Evolutionary conservation across 2,888 invertebrate species (phyloP).

Genomic region (Conomelus anceps): DNA sequence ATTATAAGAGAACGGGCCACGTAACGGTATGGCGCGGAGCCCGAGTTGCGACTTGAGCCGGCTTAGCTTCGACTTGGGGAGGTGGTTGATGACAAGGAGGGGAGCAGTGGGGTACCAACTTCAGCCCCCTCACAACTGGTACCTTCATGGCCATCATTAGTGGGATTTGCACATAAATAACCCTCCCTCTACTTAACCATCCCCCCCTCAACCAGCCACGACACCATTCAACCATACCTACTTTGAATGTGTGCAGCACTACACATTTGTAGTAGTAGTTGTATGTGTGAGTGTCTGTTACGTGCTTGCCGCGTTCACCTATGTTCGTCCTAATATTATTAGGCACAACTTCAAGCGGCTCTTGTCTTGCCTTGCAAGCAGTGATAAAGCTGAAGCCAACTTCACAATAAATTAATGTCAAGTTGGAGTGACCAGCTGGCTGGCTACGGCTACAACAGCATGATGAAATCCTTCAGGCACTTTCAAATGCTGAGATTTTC

Average conservation of each 20-base stretch:
- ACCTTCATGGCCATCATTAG: conserved; percentile 1
- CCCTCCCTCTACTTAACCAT: not conserved
- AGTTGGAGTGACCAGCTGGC: not conserved
- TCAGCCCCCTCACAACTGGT: not conserved
- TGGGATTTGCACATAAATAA: conserved; percentile 1
- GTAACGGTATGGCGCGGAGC: not conserved
- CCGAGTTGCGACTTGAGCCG: conserved; percentile 1
- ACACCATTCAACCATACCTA: not conserved
- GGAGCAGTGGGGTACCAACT: not conserved
- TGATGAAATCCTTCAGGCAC: no score
- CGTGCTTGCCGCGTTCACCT: not conserved
- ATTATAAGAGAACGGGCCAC: conserved; percentile 5
- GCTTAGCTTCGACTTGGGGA: not conserved
- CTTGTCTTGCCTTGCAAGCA: no score
- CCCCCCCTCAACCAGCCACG: not conserved
- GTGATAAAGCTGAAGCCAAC: not conserved
- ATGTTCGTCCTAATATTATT: not conserved
- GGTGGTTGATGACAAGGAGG: no score
- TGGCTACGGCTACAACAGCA: not conserved
- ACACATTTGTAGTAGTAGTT: not conserved
- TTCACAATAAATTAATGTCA: no score
- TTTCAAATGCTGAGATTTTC: no score
- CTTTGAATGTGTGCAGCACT: not conserved
- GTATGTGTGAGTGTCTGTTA: not conserved
- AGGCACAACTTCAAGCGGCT: not conserved